phyloP scores from a whole-genome alignment of 2,113 vertebrate species.

The Gambusia holbrooki region DNA sequence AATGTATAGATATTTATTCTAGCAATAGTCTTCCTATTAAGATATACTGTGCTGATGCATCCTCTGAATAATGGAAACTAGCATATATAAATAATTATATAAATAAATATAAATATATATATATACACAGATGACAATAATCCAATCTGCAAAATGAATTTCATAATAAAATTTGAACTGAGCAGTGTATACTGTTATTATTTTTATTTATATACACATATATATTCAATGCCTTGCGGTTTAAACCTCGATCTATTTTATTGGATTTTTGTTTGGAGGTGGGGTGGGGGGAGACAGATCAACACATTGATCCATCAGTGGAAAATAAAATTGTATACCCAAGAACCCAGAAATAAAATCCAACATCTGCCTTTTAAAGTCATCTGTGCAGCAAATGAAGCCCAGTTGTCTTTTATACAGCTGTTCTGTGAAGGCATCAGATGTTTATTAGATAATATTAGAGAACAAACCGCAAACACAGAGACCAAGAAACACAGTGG shows the following conservation, averaged over 20 bases:
- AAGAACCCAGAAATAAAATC: background rate
- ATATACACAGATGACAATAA: slow-evolving; percentile 72
- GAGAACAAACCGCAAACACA: background rate
- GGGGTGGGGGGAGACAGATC: too few species aligned
- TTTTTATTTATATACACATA: slow-evolving; percentile 1
- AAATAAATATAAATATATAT: slow-evolving; percentile 49
- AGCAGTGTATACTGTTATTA: slow-evolving; percentile 31
- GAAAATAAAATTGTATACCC: background rate
- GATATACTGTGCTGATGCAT: slow-evolving; percentile 83
- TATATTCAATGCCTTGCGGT: background rate
- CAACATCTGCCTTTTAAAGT: background rate
- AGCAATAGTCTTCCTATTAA: slow-evolving; percentile 85
- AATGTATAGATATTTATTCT: slow-evolving; percentile 81
- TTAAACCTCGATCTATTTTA: background rate
- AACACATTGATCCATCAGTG: too few species aligned
- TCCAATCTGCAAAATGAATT: slow-evolving; percentile 81
- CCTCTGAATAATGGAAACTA: slow-evolving; percentile 78
- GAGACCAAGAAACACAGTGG: background rate
- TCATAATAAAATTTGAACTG: slow-evolving; percentile 79
- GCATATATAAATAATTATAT: slow-evolving; percentile 51
- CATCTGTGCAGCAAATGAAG: background rate
- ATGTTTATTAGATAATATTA: background rate
- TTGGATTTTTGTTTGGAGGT: background rate
- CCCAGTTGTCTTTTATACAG: background rate
- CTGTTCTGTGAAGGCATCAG: background rate